Conservation (phyloP, 2,888 invertebrate species). For the Epiperipatus broadwayi region DNA sequence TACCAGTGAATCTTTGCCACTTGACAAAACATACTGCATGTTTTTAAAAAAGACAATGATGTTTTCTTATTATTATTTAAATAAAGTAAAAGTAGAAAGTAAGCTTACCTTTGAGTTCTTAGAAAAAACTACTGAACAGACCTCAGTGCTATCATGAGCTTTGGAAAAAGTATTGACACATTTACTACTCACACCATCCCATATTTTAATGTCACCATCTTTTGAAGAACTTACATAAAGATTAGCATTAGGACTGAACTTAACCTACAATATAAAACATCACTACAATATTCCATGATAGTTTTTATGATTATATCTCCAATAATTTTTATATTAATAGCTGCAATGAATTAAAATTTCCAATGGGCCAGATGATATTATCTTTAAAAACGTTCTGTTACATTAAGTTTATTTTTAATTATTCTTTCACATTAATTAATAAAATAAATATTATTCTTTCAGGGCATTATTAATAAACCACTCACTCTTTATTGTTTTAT, state of each 20-base stretch:
- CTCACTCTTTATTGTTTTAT: no score
- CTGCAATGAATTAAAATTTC: no score
- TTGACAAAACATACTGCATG: conserved; percentile 75
- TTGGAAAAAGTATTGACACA: conserved; percentile 81
- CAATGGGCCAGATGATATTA: no score
- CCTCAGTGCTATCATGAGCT: conserved; percentile 84
- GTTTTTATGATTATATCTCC: not conserved
- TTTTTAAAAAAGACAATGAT: conserved; percentile 19
- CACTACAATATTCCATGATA: no score
- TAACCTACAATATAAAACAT: conserved; percentile 31
- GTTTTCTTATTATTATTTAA: conserved; percentile 6
- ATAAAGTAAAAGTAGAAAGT: conserved; percentile 10
- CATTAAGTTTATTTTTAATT: not conserved
- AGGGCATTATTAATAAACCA: no score
- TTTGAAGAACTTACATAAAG: conserved; percentile 66
- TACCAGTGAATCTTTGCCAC: conserved; percentile 87
- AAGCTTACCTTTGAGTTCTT: conserved; percentile 69
- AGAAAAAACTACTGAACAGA: conserved; percentile 81
- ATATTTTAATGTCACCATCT: conserved; percentile 82
- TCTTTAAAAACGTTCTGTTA: not conserved
- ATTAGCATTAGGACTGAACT: conserved; percentile 48
- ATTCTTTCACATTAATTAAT: conserved; percentile 4
- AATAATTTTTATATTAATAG: no score
- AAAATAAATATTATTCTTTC: no score
- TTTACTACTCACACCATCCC: conserved; percentile 85